Evolutionary conservation across 2,113 vertebrate species (phyloP).

Genomic region (Microcebus jonahi): DNA sequence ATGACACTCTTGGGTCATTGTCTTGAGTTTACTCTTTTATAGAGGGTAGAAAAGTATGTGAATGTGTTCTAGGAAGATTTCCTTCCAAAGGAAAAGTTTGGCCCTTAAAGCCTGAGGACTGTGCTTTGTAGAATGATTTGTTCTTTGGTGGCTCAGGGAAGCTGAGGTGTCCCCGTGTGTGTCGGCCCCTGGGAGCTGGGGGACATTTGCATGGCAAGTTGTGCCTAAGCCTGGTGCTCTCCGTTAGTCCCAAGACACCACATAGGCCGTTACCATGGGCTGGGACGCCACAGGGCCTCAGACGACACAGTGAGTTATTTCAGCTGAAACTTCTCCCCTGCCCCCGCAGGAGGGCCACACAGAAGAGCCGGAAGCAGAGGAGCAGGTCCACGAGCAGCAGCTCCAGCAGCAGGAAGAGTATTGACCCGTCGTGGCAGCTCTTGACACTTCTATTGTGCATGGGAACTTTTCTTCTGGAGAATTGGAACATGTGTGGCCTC

Average conservation of each 20-base stretch:
- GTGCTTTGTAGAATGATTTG: neutral
- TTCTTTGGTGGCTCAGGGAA: neutral
- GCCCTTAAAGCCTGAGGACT: neutral
- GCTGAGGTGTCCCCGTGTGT: fast-evolving
- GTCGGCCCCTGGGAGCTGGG: neutral
- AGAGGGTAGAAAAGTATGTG: neutral
- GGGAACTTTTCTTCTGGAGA: conserved; percentile 92
- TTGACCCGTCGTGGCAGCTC: conserved; percentile 87
- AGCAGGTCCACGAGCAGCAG: conserved; percentile 89
- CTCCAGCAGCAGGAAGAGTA: conserved; percentile 97
- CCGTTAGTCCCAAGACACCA: neutral
- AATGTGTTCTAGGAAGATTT: neutral
- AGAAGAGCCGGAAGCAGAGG: conserved; percentile 93
- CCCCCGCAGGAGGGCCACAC: conserved; percentile 91
- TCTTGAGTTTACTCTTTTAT: neutral
- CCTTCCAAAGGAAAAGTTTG: neutral
- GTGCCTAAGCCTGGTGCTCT: neutral
- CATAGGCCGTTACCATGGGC: fast-evolving
- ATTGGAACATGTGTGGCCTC: conserved; percentile 91
- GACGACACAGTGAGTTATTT: neutral
- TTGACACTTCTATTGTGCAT: conserved; percentile 87
- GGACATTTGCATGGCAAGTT: too few relatives aligned
- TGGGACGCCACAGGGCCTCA: neutral
- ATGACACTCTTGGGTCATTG: neutral
- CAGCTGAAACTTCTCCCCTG: conserved; percentile 43